A percentile compares a stretch with the other conserved stretches of the same genome.
Evolutionary conservation across 2,888 invertebrate genomes (phyloP).

Genomic region (Lepetodrilus schrolli): DNA sequence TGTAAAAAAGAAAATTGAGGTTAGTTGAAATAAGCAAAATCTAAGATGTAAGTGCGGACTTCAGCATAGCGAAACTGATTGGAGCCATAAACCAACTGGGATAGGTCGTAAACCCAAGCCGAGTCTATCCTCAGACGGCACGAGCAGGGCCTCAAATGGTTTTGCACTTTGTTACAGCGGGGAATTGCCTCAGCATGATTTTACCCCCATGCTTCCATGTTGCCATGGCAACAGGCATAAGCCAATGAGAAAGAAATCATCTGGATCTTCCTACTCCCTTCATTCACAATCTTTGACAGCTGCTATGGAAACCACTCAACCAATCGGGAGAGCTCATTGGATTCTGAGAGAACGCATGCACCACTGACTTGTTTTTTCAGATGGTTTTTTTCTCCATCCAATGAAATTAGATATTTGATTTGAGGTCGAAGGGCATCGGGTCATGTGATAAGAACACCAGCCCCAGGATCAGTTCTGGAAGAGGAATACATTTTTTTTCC

Average conservation of each 20-base stretch:
- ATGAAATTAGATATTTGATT: background rate
- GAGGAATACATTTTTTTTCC: constrained; percentile 5
- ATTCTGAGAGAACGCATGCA: too few relatives aligned
- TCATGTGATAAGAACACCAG: background rate
- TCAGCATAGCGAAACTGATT: constrained; percentile 16
- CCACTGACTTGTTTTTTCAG: too few relatives aligned
- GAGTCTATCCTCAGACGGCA: background rate
- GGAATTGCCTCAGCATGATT: background rate
- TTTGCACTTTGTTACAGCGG: background rate
- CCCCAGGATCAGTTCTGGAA: background rate
- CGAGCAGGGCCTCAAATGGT: background rate
- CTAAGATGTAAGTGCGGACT: constrained; percentile 3
- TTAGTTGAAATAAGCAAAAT: constrained; percentile 7
- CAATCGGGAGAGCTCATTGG: background rate
- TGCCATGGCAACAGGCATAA: background rate
- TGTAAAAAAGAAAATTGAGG: constrained; percentile 11
- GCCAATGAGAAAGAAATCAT: background rate
- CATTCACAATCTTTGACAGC: constrained; percentile 20
- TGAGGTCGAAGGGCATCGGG: background rate
- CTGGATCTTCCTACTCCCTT: background rate
- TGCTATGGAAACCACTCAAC: constrained; percentile 1
- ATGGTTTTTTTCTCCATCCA: background rate
- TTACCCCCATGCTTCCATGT: constrained; percentile 4
- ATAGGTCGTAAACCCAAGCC: background rate
- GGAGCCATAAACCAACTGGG: background rate